Evolutionary conservation across 1,140 invertebrate species (phyloP).

Genomic region (Listronotus oregonensis): DNA sequence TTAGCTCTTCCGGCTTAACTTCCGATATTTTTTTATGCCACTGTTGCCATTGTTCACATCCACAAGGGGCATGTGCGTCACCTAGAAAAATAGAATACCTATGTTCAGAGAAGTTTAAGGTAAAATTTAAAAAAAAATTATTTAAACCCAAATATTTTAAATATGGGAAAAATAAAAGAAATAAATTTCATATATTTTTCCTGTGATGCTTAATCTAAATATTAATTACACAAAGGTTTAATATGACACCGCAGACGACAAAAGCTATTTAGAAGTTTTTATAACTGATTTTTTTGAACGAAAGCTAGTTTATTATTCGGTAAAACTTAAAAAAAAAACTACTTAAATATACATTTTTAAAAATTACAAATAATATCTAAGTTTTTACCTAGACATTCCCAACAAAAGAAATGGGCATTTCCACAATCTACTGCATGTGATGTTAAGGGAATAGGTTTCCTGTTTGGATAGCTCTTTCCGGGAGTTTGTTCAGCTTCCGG

Average conservation of each 20-base stretch:
- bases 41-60: conserved; percentile 69
- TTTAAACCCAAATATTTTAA: no score
- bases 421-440: conserved; percentile 77
- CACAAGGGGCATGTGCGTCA: conserved; percentile 74
- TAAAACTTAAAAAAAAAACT: no score
- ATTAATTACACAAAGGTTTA: no score
- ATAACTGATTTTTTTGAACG: no score
- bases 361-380: no score
- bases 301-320: no score
- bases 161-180: conserved; percentile 3
- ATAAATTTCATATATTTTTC: not conserved
- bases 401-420: conserved; percentile 76
- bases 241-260: no score
- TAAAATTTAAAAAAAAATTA: no score
- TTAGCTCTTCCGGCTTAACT: conserved; percentile 69
- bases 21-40: conserved; percentile 70
- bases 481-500: conserved; percentile 62
- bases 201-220: no score
- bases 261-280: no score
- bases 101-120: no score
- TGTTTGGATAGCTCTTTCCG: conserved; percentile 43
- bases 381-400: conserved; percentile 60
- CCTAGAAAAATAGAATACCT: conserved; percentile 43
- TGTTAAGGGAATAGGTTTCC: conserved; percentile 54
- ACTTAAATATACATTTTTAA: no score